phyloP scores from a whole-genome alignment of 2,113 vertebrate genomes.

The Corythaixoides concolor region DNA sequence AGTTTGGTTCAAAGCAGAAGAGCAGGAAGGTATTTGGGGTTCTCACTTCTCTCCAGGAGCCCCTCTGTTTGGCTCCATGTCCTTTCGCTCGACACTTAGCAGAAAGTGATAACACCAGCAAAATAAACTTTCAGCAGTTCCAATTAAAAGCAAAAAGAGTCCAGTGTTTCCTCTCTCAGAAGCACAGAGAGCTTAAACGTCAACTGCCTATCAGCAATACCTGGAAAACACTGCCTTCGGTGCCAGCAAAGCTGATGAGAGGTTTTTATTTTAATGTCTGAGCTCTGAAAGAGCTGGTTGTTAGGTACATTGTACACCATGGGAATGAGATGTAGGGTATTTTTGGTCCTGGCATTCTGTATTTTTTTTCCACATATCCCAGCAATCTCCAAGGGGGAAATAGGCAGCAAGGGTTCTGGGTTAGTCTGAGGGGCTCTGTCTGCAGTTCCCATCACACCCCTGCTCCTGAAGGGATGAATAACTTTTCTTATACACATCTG shows the following conservation, averaged over 20 bases:
- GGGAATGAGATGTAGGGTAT: background rate
- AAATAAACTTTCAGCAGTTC: constrained; percentile 14
- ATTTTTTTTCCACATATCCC: background rate
- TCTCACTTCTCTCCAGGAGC: background rate
- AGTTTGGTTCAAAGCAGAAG: background rate
- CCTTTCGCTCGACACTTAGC: background rate
- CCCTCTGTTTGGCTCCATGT: background rate
- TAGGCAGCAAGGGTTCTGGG: background rate
- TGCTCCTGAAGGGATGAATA: background rate
- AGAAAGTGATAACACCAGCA: constrained; percentile 37
- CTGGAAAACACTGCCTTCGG: background rate
- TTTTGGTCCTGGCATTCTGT: background rate
- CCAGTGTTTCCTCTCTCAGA: constrained; percentile 1
- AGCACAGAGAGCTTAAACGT: background rate
- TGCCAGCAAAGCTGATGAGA: constrained; percentile 24
- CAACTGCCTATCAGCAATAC: constrained; percentile 15
- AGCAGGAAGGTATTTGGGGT: background rate
- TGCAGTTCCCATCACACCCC: background rate
- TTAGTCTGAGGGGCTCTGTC: background rate
- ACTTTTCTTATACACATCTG: background rate
- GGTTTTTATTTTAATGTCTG: background rate
- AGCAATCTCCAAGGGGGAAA: background rate
- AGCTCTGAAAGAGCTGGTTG: constrained; percentile 33
- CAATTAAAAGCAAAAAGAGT: constrained; percentile 23
- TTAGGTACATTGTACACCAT: constrained; percentile 18